A percentile compares a stretch with the other conserved stretches of the same genome.
phyloP scores from a whole-genome alignment of 1,140 invertebrate genomes.

The Brachionus asplanchnoidis region DNA sequence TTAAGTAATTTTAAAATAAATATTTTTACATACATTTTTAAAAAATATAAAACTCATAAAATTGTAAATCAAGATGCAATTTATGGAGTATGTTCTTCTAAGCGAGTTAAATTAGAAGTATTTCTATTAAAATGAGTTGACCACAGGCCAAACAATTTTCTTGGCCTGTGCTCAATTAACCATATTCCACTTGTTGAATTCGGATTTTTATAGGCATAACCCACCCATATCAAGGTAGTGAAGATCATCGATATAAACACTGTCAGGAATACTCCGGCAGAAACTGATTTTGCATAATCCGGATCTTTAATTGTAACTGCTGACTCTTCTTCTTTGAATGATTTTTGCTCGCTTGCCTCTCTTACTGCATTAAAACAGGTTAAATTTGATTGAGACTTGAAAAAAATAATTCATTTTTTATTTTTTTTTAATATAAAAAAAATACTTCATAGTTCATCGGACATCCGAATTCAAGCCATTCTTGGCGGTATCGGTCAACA shows the following conservation, averaged over 20 bases:
- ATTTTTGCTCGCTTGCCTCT: background rate
- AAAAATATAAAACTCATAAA: background rate
- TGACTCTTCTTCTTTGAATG: background rate
- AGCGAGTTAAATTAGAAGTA: slow-evolving; percentile 12
- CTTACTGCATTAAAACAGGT: background rate
- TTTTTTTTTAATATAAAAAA: background rate
- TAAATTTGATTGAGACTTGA: background rate
- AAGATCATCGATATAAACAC: slow-evolving; percentile 64
- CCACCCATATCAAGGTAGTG: slow-evolving; percentile 67
- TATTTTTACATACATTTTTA: background rate
- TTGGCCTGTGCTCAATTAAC: slow-evolving; percentile 68
- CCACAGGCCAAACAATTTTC: background rate
- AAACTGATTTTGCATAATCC: slow-evolving; percentile 41
- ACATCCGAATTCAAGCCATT: slow-evolving; percentile 76
- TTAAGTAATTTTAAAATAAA: background rate
- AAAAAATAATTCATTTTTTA: background rate
- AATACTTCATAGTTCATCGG: slow-evolving; percentile 45
- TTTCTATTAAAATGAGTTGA: background rate
- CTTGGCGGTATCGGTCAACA: slow-evolving; percentile 77
- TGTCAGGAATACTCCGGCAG: slow-evolving; percentile 62
- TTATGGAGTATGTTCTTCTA: background rate
- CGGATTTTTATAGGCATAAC: slow-evolving; percentile 91
- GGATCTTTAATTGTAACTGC: background rate
- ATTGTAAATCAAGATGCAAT: background rate
- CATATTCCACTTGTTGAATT: slow-evolving; percentile 89